These are phyloP conservation scores for Ischnura elegans DNA, from an alignment of 2,888 invertebrate species.

Conservation along the genomic window DNA sequence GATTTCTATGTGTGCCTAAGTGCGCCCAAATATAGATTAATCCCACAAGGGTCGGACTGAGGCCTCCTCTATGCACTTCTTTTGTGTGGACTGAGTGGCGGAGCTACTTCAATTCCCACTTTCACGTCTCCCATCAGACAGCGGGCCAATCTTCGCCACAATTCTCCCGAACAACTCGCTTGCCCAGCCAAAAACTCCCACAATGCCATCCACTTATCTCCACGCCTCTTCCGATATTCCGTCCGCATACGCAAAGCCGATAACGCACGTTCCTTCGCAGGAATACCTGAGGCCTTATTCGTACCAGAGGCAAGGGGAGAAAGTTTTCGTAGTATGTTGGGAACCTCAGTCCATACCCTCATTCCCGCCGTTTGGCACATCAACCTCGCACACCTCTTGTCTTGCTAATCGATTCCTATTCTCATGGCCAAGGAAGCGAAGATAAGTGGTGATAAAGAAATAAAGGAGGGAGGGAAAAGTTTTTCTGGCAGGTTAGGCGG, in stretches of 20 bases:
- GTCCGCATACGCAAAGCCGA: background rate
- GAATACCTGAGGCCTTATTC: background rate
- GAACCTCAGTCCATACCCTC: background rate
- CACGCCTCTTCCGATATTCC: background rate
- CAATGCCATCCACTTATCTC: constrained; percentile 7
- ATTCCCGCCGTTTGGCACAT: background rate
- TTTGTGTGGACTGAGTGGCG: background rate
- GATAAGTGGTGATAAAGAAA: background rate
- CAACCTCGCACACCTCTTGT: background rate
- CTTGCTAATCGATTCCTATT: constrained; percentile 51
- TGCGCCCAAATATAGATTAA: no score
- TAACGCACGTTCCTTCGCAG: background rate
- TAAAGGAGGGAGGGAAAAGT: background rate
- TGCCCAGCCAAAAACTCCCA: background rate
- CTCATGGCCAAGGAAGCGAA: background rate
- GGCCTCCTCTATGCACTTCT: no score
- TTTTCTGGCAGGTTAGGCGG: background rate
- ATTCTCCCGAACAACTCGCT: background rate
- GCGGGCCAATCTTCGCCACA: background rate
- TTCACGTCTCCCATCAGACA: background rate
- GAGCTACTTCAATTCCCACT: background rate
- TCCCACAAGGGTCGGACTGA: no score
- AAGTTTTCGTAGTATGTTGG: background rate
- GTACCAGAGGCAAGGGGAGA: background rate
- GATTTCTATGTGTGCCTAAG: no score